Conservation (phyloP, 2,888 invertebrate genomes). For the Philereme vetulata region DNA sequence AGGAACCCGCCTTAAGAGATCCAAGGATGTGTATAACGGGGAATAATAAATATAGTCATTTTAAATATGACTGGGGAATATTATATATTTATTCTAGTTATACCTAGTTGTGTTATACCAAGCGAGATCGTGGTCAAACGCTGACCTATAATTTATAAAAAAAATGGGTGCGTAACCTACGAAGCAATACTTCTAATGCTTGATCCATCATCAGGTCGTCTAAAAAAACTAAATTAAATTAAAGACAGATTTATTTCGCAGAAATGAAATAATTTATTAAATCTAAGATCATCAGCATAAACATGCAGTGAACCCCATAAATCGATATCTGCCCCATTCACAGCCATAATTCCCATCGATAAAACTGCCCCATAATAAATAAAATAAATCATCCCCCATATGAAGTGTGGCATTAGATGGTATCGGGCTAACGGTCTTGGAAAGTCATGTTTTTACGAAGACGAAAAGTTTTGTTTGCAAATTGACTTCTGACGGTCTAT, state of each 20-base stretch:
- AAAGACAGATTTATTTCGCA: neutral
- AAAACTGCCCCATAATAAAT: constrained; percentile 57
- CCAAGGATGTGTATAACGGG: no score
- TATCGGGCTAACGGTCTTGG: constrained; percentile 61
- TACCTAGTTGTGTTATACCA: no score
- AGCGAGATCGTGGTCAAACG: no score
- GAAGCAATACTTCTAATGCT: no score
- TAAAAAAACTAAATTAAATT: no score
- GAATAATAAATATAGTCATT: no score
- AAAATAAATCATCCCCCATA: constrained; percentile 62
- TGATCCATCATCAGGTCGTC: no score
- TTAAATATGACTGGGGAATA: no score
- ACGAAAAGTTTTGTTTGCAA: neutral
- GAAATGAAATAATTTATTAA: constrained; percentile 1
- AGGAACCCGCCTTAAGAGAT: no score
- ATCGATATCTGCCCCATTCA: constrained; percentile 32
- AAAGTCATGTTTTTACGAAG: constrained; percentile 61
- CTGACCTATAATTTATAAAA: no score
- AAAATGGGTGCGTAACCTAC: no score
- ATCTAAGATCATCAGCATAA: constrained; percentile 24
- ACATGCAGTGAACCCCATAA: constrained; percentile 22
- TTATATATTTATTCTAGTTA: no score
- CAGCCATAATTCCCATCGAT: constrained; percentile 41
- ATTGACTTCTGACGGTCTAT: neutral
- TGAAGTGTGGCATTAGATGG: constrained; percentile 63